phyloP scores from a whole-genome alignment of 1,140 invertebrate genomes.

The Oryctes rhinoceros region DNA sequence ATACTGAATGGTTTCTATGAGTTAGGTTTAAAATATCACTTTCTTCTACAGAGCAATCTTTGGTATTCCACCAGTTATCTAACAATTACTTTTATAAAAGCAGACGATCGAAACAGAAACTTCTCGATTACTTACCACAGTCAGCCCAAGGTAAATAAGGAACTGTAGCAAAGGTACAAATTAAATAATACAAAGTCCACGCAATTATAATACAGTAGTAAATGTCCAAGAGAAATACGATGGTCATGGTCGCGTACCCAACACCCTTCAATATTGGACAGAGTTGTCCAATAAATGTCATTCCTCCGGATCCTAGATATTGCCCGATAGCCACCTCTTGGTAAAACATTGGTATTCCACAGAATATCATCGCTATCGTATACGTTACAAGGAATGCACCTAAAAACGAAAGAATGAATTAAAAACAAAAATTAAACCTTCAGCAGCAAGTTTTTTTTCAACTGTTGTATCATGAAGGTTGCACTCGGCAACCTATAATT shows the following conservation, averaged over 20 bases:
- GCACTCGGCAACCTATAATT: no score
- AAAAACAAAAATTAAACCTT: no score
- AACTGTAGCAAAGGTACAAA: conserved; percentile 63
- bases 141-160: conserved; percentile 65
- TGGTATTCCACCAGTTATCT: conserved; percentile 69
- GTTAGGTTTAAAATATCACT: conserved; percentile 46
- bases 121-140: conserved; percentile 63
- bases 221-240: conserved; percentile 72
- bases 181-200: conserved; percentile 71
- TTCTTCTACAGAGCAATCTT: conserved; percentile 59
- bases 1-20: conserved; percentile 7
- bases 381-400: conserved; percentile 74
- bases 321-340: conserved; percentile 77
- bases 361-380: conserved; percentile 75
- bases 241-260: conserved; percentile 75
- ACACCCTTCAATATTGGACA: conserved; percentile 73
- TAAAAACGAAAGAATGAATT: conserved; percentile 51
- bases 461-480: no score
- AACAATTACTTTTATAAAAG: conserved; percentile 43
- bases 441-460: no score
- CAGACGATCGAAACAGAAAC: conserved; percentile 42
- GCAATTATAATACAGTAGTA: conserved; percentile 74
- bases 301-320: conserved; percentile 70
- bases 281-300: conserved; percentile 69
- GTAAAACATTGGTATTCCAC: conserved; percentile 80